Evolutionary conservation across 2,888 invertebrate genomes (phyloP), one percentile per base, ranked within the genome.

Genomic region (Catocala nupta): DNA sequence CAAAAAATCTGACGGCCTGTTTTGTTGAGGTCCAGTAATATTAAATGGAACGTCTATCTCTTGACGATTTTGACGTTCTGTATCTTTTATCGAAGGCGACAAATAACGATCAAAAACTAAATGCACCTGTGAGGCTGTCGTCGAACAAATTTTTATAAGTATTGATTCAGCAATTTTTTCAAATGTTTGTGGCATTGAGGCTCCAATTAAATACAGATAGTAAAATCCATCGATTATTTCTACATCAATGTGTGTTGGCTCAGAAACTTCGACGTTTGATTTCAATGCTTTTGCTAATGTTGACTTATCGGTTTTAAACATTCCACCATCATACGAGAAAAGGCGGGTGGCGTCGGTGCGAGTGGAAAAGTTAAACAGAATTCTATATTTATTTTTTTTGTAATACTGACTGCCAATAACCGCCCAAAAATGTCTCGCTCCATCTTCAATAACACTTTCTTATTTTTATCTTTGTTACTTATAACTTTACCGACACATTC

Each of bases 221-320:
- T 73, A 76, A 68, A 80, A 80, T 48, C 80, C 82, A 68, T 81
- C 81, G 9, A 79, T 73, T 57, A 82, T 76, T 63, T 72, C 78
- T 13, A 75, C 62, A 45, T 81, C 68, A 8, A 70, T 61, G n/a
- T 63, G 33, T 36, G 36, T 34, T 2, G 71, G 73, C 9, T 56
- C 45, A 39, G 44, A 16, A 34, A 48, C 6, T 52, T 4, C 43
- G 6, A 39, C 48, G 13, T 66, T 8, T 13, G 63, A 50, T 10
- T n/a, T 61, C 39, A 63, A 60, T 43, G 8, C 16, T 39, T 73
- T 69, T 6, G 47, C 47, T 55, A 71, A 58, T 3, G 52, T 58
- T 13, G 68, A 69, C 39, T 73, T 73, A 63, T 59, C n/a, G 0
- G 75, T 74, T 48, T 67, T 72, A 0, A 63, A 42, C 68, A 74